Percentiles rank a stretch among this genome's conserved stretches.
Conservation (phyloP, 1,140 invertebrate species). For the Lerema accius region DNA sequence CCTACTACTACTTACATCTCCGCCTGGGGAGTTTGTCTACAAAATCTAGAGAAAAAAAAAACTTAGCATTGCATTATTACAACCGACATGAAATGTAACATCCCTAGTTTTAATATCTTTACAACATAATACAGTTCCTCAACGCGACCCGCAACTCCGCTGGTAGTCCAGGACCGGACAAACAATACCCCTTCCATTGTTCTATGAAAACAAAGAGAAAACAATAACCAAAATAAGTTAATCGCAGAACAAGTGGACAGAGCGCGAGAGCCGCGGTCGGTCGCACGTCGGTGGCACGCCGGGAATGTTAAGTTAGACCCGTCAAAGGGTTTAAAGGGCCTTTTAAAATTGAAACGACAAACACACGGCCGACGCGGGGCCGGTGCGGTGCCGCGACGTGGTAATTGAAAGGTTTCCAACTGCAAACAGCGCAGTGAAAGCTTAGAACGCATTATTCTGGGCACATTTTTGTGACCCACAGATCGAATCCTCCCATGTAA, state of each 20-base stretch:
- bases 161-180: no score
- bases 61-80: no score
- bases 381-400: constrained; percentile 39
- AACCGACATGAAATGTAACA: no score
- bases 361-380: constrained; percentile 45
- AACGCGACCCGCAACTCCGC: no score
- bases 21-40: no score
- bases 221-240: constrained; percentile 8
- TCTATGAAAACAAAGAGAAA: constrained; percentile 4
- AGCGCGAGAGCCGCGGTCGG: constrained; percentile 18
- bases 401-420: constrained; percentile 50
- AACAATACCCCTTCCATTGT: no score
- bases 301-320: constrained; percentile 57
- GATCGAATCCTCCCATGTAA: no score
- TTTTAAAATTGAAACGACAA: constrained; percentile 69
- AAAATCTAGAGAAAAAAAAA: no score
- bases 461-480: constrained; percentile 13
- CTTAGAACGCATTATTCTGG: constrained; percentile 20
- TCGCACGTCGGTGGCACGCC: constrained; percentile 53
- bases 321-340: constrained; percentile 60
- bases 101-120: background rate
- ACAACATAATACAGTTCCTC: no score
- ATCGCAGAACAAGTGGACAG: constrained; percentile 14
- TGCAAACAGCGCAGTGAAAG: constrained; percentile 33
- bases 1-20: no score